phyloP scores from a whole-genome alignment of 2,797 vertebrate species.

The Heteromormyrus szaboi region DNA sequence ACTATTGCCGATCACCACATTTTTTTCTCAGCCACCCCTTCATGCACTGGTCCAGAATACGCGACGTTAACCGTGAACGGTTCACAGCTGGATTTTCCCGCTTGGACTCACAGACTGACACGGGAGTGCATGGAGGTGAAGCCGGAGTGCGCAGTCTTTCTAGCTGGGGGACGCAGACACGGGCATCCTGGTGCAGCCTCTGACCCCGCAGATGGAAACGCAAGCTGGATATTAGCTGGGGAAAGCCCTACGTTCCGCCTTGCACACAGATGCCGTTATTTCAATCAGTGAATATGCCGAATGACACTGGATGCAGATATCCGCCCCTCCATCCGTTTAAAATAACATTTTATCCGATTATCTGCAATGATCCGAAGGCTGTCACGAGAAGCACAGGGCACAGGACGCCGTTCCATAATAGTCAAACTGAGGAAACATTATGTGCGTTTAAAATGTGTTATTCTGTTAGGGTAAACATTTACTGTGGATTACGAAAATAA shows the following conservation, averaged over 20 bases:
- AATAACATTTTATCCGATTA: not conserved
- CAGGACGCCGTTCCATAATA: not conserved
- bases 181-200: not conserved
- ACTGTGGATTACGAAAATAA: not conserved
- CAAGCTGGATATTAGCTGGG: not conserved
- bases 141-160: not conserved
- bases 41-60: not conserved
- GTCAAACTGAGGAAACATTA: not conserved
- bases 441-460: not conserved
- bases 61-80: not conserved
- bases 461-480: not conserved
- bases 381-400: not conserved
- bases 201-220: not conserved
- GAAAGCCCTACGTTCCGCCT: not conserved
- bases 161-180: not conserved
- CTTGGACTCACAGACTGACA: not conserved
- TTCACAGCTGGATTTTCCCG: not conserved
- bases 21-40: not conserved
- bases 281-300: not conserved
- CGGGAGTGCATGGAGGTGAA: not conserved
- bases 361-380: not conserved
- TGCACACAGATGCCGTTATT: not conserved
- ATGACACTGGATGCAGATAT: not conserved
- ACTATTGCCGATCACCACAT: not conserved
- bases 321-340: not conserved